Evolutionary conservation across 2,797 vertebrate genomes (phyloP).

Genomic region (Tangara arthus): DNA sequence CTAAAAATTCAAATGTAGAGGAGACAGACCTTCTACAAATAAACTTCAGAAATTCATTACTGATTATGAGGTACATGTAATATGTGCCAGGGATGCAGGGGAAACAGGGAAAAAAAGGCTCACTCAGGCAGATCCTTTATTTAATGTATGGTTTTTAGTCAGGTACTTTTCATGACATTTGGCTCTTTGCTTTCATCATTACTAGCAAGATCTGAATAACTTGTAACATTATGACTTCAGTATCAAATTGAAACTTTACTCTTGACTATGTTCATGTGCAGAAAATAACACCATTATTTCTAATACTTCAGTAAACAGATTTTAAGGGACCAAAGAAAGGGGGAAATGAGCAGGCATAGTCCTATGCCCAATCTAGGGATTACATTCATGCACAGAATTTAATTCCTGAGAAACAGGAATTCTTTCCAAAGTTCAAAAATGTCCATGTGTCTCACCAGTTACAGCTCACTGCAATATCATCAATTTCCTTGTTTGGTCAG

Average conservation of each 20-base stretch:
- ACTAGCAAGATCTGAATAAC: background rate
- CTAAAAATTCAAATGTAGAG: background rate
- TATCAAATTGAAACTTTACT: background rate
- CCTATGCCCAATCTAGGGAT: background rate
- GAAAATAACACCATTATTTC: background rate
- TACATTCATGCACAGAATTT: background rate
- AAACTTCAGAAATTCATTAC: background rate
- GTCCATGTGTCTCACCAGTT: background rate
- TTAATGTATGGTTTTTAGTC: background rate
- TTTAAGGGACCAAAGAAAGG: background rate
- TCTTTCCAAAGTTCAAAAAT: background rate
- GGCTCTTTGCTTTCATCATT: background rate
- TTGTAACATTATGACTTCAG: background rate
- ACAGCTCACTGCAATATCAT: background rate
- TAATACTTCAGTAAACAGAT: background rate
- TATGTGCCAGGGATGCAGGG: background rate
- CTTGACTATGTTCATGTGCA: background rate
- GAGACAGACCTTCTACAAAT: background rate
- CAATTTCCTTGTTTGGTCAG: background rate
- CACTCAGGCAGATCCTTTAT: background rate
- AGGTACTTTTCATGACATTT: background rate
- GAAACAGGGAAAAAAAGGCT: background rate
- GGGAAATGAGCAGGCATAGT: background rate
- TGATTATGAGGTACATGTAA: background rate
- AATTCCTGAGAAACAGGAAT: background rate